These are phyloP conservation scores for Drosophila formosana DNA, from an alignment of 2,888 invertebrate species.

Conservation along the genomic window DNA sequence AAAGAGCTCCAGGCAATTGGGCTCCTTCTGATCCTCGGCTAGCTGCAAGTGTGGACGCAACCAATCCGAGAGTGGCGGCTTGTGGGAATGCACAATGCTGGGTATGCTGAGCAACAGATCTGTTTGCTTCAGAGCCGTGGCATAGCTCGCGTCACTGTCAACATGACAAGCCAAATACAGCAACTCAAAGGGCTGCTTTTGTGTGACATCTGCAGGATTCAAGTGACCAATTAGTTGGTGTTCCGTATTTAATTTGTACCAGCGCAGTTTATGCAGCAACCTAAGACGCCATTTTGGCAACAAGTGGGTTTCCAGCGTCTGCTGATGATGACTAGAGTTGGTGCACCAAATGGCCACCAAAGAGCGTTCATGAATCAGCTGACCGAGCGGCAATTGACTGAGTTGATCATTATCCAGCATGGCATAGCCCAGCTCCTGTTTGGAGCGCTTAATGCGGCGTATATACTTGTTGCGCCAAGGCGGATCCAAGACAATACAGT, in stretches of 20 bases:
- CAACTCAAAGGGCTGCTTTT: slow-evolving; percentile 95
- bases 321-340: slow-evolving; percentile 90
- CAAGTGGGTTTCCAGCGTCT: slow-evolving; percentile 89
- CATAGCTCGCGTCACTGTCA: slow-evolving; percentile 50
- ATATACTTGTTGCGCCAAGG: slow-evolving; percentile 99
- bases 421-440: slow-evolving; percentile 87
- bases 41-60: slow-evolving; percentile 84
- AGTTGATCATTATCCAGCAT: slow-evolving; percentile 93
- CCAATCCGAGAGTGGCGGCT: slow-evolving; percentile 93
- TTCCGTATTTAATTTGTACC: slow-evolving; percentile 89
- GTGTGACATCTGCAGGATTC: slow-evolving; percentile 61
- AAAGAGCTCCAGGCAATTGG: slow-evolving; percentile 93
- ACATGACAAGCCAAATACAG: slow-evolving; percentile 88
- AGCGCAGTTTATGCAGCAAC: slow-evolving; percentile 91
- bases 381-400: slow-evolving; percentile 89
- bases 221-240: slow-evolving; percentile 90
- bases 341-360: slow-evolving; percentile 97
- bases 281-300: slow-evolving; percentile 92
- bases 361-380: slow-evolving; percentile 88
- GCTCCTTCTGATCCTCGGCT: slow-evolving; percentile 33
- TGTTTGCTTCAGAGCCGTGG: slow-evolving; percentile 83
- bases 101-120: slow-evolving; percentile 93
- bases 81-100: slow-evolving; percentile 97
- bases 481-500: slow-evolving; percentile 95
- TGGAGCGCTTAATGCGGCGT: slow-evolving; percentile 89